Conservation (phyloP, 92 coral and sea anemone genomes). For the Plumapathes pennacea region DNA sequence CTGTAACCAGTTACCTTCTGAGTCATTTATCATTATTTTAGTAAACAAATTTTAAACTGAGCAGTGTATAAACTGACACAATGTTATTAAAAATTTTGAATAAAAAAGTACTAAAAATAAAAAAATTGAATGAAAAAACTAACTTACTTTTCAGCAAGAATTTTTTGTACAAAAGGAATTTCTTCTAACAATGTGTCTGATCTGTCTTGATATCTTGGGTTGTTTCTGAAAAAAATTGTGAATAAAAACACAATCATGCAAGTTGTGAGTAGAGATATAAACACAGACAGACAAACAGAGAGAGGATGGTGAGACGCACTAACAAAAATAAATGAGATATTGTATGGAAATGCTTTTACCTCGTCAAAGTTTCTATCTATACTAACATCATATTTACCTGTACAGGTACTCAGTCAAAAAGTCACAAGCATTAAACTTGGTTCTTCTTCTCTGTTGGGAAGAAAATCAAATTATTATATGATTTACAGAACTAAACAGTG, state of each 20-base stretch:
- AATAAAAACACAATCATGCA: not conserved
- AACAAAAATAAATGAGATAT: not conserved
- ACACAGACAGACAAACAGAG: not conserved
- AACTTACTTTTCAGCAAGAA: slow-evolving; percentile 84
- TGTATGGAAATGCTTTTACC: not conserved
- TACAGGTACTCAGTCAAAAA: slow-evolving; percentile 81
- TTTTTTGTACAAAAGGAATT: slow-evolving; percentile 90
- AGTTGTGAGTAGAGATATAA: not conserved
- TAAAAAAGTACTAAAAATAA: too few species aligned
- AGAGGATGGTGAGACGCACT: not conserved
- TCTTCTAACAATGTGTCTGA: slow-evolving; percentile 49
- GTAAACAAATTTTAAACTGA: too few species aligned
- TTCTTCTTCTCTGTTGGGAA: slow-evolving; percentile 77
- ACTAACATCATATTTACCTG: slow-evolving; percentile 46
- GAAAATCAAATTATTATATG: not conserved
- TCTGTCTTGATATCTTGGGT: slow-evolving; percentile 70
- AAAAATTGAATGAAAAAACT: too few species aligned
- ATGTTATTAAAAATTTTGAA: too few species aligned
- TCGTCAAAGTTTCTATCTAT: not conserved
- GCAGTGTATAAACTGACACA: too few species aligned
- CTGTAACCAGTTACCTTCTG: too few species aligned
- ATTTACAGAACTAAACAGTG: too few species aligned
- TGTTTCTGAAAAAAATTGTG: slow-evolving; percentile 48
- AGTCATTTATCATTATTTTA: too few species aligned
- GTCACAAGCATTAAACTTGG: slow-evolving; percentile 99